Evolutionary conservation across 2,888 invertebrate genomes (phyloP).

Genomic region (Synanthedon andrenaeformis): DNA sequence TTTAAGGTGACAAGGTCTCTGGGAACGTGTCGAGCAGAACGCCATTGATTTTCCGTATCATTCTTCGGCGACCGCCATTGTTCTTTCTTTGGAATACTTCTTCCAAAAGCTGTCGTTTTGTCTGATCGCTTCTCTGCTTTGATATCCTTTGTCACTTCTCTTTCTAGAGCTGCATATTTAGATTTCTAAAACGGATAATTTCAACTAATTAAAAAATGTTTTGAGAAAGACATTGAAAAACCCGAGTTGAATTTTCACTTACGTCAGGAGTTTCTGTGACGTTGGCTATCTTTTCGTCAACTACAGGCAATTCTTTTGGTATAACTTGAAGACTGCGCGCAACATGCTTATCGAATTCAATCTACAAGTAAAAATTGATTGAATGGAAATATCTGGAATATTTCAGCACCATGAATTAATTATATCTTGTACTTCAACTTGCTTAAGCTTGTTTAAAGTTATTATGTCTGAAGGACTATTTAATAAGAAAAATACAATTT

Average conservation of each 20-base stretch:
- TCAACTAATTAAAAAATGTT: not conserved
- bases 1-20: slow-evolving; percentile 72
- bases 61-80: slow-evolving; percentile 64
- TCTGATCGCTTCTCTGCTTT: slow-evolving; percentile 45
- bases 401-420: not conserved
- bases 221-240: no score
- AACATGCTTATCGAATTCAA: slow-evolving; percentile 70
- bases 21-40: slow-evolving; percentile 67
- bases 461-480: not conserved
- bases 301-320: slow-evolving; percentile 70
- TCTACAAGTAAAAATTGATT: slow-evolving; percentile 28
- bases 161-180: slow-evolving; percentile 31
- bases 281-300: slow-evolving; percentile 67
- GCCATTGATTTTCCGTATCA: slow-evolving; percentile 65
- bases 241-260: slow-evolving; percentile 1
- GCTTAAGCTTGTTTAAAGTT: not conserved
- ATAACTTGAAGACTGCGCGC: slow-evolving; percentile 65
- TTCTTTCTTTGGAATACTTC: slow-evolving; percentile 48
- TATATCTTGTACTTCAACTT: not conserved
- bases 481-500: not conserved
- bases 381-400: slow-evolving; percentile 1
- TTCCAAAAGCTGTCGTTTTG: slow-evolving; percentile 56
- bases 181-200: slow-evolving; percentile 28
- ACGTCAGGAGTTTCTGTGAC: slow-evolving; percentile 61
- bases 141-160: slow-evolving; percentile 61